Conservation (phyloP, 2,797 vertebrate genomes). For the Chaetophractus vellerosus region DNA sequence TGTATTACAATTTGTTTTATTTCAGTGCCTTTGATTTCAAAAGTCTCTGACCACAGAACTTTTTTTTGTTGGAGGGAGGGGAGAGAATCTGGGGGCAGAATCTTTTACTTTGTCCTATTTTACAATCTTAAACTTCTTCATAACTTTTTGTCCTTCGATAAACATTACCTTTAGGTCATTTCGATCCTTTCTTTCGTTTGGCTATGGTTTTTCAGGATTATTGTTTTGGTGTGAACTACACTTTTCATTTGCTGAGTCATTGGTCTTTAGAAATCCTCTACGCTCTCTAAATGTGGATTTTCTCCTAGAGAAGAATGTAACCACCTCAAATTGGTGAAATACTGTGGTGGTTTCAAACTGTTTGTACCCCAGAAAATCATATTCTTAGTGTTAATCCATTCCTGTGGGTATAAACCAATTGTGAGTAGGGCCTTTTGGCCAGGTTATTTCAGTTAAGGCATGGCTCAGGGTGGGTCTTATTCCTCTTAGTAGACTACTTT, state of each 20-base stretch:
- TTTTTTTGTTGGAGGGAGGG: not conserved
- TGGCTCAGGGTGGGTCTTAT: no score
- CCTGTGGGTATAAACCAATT: no score
- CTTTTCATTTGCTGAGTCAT: constrained; percentile 9
- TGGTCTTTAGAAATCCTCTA: not conserved
- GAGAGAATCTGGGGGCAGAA: no score
- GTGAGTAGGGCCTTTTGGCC: no score
- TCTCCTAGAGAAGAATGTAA: not conserved
- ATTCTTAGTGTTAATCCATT: no score
- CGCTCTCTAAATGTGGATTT: not conserved
- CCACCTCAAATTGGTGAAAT: not conserved
- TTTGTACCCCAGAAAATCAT: no score
- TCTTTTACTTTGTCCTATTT: no score
- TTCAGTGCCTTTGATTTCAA: not conserved
- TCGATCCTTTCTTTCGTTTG: not conserved
- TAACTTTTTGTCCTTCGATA: not conserved
- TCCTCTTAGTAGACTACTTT: no score
- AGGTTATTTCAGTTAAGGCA: no score
- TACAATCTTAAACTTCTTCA: not conserved
- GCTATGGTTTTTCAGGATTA: not conserved
- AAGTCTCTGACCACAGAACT: not conserved
- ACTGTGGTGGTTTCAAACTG: no score
- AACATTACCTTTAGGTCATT: not conserved
- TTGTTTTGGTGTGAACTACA: not conserved
- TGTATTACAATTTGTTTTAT: not conserved